These are phyloP conservation scores for Isurus oxyrinchus DNA, from an alignment of 2,113 vertebrate species.

Conservation along the genomic window DNA sequence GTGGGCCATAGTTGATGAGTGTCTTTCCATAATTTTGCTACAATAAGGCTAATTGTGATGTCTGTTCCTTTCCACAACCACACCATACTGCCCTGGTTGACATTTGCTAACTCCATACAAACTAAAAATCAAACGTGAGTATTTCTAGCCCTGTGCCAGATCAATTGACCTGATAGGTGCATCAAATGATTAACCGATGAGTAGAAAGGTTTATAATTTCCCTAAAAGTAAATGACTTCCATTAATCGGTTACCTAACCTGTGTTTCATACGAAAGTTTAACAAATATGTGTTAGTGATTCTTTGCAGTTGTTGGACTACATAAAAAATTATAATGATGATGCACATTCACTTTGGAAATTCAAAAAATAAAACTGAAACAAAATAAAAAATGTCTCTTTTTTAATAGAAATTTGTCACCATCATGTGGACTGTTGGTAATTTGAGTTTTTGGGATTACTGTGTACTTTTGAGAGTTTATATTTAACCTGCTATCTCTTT, in stretches of 20 bases:
- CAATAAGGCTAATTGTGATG: neutral
- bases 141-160: neutral
- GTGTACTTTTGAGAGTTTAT: neutral
- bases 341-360: neutral
- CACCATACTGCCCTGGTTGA: neutral
- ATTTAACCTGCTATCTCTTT: neutral
- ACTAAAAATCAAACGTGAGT: neutral
- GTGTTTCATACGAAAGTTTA: neutral
- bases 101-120: neutral
- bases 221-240: neutral
- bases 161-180: neutral
- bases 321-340: neutral
- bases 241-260: neutral
- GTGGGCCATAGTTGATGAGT: neutral
- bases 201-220: neutral
- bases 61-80: neutral
- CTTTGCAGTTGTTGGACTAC: neutral
- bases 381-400: neutral
- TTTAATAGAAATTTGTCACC: neutral
- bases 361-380: neutral
- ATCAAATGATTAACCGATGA: neutral
- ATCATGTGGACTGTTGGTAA: neutral
- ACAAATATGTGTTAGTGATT: neutral
- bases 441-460: neutral
- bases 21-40: neutral